Percentiles rank a stretch among this genome's conserved stretches.
These are phyloP conservation scores for Catharus bicknelli DNA, from an alignment of 2,113 vertebrate species.

Conservation along the genomic window DNA sequence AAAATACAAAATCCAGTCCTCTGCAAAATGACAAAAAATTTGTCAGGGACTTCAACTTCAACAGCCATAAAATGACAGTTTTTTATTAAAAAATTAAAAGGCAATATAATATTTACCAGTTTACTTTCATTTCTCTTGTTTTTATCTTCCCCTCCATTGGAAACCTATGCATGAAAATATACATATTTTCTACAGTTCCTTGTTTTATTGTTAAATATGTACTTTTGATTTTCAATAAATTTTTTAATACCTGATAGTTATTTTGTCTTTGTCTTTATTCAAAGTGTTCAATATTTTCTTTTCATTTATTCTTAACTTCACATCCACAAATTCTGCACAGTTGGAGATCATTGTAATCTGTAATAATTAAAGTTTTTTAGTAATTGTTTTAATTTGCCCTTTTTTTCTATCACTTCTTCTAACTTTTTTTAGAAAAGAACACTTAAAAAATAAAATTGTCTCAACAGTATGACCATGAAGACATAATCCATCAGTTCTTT, in stretches of 20 bases:
- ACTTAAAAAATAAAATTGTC: neutral
- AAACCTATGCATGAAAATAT: slow-evolving; percentile 80
- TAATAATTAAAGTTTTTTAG: slow-evolving; percentile 20
- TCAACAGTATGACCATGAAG: neutral
- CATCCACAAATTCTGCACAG: slow-evolving; percentile 88
- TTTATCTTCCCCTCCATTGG: slow-evolving; percentile 94
- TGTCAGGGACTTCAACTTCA: neutral
- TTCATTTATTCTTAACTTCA: slow-evolving; percentile 90
- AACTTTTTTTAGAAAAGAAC: neutral
- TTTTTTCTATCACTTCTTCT: neutral
- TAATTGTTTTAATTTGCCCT: neutral
- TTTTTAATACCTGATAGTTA: slow-evolving; percentile 87
- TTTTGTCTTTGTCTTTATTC: slow-evolving; percentile 90
- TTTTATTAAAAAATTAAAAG: neutral
- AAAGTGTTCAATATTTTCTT: slow-evolving; percentile 89
- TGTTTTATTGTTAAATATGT: neutral
- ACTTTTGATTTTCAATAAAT: neutral
- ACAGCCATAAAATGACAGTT: neutral
- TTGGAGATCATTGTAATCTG: slow-evolving; percentile 87
- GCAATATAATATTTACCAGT: slow-evolving; percentile 81
- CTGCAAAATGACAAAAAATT: neutral
- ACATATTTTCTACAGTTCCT: slow-evolving; percentile 10
- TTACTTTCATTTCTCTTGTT: slow-evolving; percentile 97
- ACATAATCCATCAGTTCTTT: neutral
- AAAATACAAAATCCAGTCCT: neutral